Conservation (phyloP, 2,113 vertebrate genomes). For the Plecotus auritus region DNA sequence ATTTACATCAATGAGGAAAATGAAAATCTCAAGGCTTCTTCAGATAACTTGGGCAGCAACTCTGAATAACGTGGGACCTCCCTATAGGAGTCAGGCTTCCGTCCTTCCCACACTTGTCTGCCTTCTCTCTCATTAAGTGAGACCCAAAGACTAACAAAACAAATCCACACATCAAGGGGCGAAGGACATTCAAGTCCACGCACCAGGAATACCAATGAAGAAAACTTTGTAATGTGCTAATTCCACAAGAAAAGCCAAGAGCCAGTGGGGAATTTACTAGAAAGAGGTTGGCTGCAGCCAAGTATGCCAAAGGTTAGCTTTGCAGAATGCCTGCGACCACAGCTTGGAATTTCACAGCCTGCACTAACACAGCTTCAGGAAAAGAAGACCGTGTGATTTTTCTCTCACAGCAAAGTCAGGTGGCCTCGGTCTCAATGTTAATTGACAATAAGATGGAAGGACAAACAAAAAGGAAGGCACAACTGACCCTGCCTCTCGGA, state of each 20-base stretch:
- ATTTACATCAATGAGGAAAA: background rate
- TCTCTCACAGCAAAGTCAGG: background rate
- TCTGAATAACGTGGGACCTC: background rate
- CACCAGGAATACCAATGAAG: constrained; percentile 61
- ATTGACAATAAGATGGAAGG: background rate
- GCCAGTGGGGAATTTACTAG: constrained; percentile 65
- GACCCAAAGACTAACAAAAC: background rate
- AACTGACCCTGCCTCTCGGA: background rate
- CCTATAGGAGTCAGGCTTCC: background rate
- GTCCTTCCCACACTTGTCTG: background rate
- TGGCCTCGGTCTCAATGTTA: background rate
- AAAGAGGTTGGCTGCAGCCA: constrained; percentile 59
- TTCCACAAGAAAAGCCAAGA: constrained; percentile 59
- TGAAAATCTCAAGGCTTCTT: background rate
- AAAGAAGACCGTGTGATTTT: background rate
- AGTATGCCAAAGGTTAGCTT: constrained; percentile 59
- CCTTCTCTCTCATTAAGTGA: background rate
- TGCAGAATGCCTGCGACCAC: constrained; percentile 3
- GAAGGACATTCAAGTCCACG: background rate
- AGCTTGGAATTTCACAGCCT: background rate
- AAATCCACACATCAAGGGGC: background rate
- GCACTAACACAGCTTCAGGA: background rate
- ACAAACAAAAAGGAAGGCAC: background rate
- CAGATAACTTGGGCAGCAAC: background rate
- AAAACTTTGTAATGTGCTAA: constrained; percentile 52